Percentiles rank a stretch among this genome's conserved stretches.
Conservation (phyloP, 2,113 vertebrate species). For the Colius striatus region DNA sequence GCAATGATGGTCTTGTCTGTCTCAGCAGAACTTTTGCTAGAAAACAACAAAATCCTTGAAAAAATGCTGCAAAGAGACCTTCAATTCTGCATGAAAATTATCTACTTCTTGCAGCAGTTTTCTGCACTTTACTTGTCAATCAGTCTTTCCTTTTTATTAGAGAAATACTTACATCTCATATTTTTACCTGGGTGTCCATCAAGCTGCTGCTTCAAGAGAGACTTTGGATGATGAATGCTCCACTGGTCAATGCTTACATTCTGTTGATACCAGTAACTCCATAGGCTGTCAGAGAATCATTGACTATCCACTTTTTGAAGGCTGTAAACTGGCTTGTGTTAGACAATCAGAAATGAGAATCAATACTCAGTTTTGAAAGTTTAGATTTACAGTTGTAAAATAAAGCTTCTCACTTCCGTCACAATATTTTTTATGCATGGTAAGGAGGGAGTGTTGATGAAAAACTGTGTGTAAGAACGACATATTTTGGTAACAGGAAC, state of each 20-base stretch:
- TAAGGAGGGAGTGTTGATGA: background rate
- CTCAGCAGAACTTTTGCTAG: background rate
- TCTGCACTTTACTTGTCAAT: background rate
- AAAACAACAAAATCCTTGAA: background rate
- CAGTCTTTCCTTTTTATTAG: background rate
- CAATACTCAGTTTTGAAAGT: background rate
- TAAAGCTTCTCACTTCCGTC: background rate
- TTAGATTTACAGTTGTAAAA: background rate
- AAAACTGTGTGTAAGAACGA: background rate
- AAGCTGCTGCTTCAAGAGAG: background rate
- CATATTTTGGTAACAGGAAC: background rate
- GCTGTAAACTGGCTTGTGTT: background rate
- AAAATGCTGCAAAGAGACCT: background rate
- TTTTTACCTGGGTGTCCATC: background rate
- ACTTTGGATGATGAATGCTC: background rate
- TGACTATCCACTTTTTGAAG: background rate
- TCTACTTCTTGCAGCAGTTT: background rate
- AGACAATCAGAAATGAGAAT: background rate
- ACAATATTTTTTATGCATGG: background rate
- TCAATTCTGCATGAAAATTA: background rate
- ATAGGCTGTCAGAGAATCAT: background rate
- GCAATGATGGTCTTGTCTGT: fast-evolving
- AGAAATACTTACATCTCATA: background rate
- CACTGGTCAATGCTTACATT: background rate
- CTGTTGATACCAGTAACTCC: background rate